Evolutionary conservation across 1,140 invertebrate genomes (phyloP).

Genomic region (Meloidogyne hapla): DNA sequence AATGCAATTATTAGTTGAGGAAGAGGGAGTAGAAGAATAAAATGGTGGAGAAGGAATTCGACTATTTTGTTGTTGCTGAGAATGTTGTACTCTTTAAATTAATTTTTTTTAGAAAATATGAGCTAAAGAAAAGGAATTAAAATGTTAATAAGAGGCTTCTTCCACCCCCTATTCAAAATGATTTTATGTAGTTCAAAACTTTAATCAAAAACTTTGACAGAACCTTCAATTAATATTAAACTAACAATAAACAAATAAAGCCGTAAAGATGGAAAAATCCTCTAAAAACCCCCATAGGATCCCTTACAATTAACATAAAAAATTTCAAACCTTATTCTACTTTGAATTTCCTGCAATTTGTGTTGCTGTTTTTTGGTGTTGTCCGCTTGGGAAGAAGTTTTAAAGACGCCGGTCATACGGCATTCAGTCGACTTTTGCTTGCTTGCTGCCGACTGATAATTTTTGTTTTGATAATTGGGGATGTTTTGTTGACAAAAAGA

Average conservation of each 20-base stretch:
- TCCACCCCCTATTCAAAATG: too few species aligned
- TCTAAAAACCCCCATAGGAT: too few species aligned
- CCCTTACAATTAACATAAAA: too few species aligned
- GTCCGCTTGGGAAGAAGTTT: constrained; percentile 26
- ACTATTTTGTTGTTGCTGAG: not conserved
- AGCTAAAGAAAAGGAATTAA: not conserved
- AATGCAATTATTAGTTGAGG: not conserved
- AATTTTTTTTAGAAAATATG: not conserved
- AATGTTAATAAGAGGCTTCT: too few species aligned
- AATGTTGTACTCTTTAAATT: not conserved
- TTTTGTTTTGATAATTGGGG: constrained; percentile 2
- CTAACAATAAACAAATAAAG: too few species aligned
- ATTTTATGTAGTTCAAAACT: too few species aligned
- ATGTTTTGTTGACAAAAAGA: not conserved
- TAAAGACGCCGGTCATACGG: constrained; percentile 29
- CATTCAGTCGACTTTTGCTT: constrained; percentile 30
- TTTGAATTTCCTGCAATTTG: constrained; percentile 9
- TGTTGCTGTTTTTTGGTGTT: constrained; percentile 10
- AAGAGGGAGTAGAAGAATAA: not conserved
- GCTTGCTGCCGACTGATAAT: not conserved
- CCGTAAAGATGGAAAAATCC: too few species aligned
- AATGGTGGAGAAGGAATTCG: not conserved
- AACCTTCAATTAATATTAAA: too few species aligned
- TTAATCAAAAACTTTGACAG: too few species aligned
- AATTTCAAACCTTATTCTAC: not conserved